Conservation (phyloP, 2,797 vertebrate genomes). For the Rhincodon typus region DNA sequence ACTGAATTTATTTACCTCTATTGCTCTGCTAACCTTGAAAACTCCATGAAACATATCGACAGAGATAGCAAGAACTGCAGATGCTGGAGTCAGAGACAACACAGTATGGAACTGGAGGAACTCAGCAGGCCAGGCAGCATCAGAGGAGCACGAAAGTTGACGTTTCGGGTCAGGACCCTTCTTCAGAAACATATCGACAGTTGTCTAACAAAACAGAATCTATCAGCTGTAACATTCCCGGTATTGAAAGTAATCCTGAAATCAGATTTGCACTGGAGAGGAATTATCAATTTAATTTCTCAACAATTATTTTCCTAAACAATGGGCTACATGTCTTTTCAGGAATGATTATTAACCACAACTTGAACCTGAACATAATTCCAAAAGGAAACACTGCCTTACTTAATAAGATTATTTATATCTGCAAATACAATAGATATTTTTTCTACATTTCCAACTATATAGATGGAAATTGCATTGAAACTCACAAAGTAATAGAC, state of each 20-base stretch:
- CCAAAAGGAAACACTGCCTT: conserved; percentile 40
- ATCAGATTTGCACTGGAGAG: neutral
- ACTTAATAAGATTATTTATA: conserved; percentile 47
- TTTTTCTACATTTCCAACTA: neutral
- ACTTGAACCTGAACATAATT: conserved; percentile 41
- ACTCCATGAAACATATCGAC: neutral
- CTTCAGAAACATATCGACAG: neutral
- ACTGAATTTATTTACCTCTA: neutral
- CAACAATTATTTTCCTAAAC: neutral
- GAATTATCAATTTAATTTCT: conserved; percentile 13
- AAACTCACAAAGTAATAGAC: conserved; percentile 6
- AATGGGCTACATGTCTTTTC: conserved; percentile 42
- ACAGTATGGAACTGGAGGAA: too few species aligned
- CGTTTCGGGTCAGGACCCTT: too few species aligned
- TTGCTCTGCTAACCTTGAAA: neutral
- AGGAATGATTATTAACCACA: conserved; percentile 43
- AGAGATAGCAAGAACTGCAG: too few species aligned
- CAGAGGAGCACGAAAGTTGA: too few species aligned
- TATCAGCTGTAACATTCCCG: neutral
- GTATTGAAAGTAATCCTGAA: neutral
- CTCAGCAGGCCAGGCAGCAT: too few species aligned
- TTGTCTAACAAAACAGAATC: neutral
- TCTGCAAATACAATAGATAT: conserved; percentile 44
- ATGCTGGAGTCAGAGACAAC: too few species aligned
- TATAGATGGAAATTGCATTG: neutral